Evolutionary conservation across 2,888 invertebrate species (phyloP).

Genomic region (Acronicta leporina): DNA sequence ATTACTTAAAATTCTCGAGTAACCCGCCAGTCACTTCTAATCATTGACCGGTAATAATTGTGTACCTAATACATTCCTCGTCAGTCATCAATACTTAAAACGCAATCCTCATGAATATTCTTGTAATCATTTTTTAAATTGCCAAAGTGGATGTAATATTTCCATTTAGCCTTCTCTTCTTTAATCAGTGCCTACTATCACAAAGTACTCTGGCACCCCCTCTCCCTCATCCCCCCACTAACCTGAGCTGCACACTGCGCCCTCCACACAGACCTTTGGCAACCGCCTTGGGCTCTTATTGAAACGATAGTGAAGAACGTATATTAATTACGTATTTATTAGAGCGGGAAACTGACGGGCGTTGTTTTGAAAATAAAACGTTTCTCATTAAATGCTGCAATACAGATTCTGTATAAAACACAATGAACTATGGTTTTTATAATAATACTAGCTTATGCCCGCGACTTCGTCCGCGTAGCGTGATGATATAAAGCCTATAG

Average conservation of each 20-base stretch:
- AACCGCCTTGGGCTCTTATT: conserved; percentile 1
- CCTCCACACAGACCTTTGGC: conserved; percentile 19
- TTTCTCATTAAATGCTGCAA: background rate
- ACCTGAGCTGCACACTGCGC: conserved; percentile 9
- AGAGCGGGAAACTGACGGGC: background rate
- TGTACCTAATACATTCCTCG: too few relatives aligned
- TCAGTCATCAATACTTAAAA: too few relatives aligned
- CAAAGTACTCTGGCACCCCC: conserved; percentile 11
- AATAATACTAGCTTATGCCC: too few relatives aligned
- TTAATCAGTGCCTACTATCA: conserved; percentile 9
- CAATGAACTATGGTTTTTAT: too few relatives aligned
- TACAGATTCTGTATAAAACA: background rate
- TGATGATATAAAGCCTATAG: too few relatives aligned
- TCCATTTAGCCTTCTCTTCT: conserved; percentile 23
- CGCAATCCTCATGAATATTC: too few relatives aligned
- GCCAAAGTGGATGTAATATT: conserved; percentile 13
- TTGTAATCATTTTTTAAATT: background rate
- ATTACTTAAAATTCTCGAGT: too few relatives aligned
- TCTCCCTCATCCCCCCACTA: background rate
- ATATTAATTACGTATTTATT: background rate
- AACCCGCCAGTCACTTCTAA: too few relatives aligned
- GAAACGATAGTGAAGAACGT: conserved; percentile 11
- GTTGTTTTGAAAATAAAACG: background rate
- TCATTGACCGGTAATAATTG: too few relatives aligned
- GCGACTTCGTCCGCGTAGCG: too few relatives aligned